phyloP scores from a whole-genome alignment of 2,113 vertebrate genomes.

The Vidua macroura region DNA sequence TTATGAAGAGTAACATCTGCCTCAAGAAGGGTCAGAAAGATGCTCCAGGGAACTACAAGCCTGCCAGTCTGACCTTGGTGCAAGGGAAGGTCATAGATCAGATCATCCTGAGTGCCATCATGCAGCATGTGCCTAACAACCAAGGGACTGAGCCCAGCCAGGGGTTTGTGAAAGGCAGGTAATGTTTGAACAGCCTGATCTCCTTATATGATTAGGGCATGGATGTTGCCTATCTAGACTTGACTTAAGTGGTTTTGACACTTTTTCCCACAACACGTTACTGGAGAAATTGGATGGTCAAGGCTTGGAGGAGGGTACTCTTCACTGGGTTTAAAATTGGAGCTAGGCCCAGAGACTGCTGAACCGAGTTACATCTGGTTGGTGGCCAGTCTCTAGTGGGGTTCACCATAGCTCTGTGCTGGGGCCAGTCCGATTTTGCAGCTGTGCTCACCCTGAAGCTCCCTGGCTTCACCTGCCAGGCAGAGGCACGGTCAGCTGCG shows the following conservation, averaged over 20 bases:
- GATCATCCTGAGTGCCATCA: neutral
- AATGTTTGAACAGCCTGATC: neutral
- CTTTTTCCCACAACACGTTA: neutral
- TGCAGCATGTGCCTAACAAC: neutral
- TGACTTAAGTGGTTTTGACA: neutral
- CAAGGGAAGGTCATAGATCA: neutral
- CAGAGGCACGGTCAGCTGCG: no score
- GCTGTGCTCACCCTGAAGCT: no score
- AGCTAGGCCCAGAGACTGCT: neutral
- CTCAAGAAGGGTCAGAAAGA: neutral
- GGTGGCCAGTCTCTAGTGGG: no score
- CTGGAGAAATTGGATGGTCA: neutral
- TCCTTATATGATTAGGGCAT: neutral
- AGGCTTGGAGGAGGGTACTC: neutral
- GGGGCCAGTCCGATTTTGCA: neutral
- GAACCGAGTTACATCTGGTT: neutral
- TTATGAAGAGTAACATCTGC: no score
- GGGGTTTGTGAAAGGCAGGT: neutral
- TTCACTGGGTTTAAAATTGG: accelerated
- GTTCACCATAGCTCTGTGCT: neutral
- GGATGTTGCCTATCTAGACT: neutral
- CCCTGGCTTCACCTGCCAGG: no score
- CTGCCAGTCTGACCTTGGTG: neutral
- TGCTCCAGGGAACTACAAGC: no score
- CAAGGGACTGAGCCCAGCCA: no score